These are phyloP conservation scores for Artibeus lituratus DNA, from an alignment of 2,797 vertebrate genomes.

Conservation along the genomic window DNA sequence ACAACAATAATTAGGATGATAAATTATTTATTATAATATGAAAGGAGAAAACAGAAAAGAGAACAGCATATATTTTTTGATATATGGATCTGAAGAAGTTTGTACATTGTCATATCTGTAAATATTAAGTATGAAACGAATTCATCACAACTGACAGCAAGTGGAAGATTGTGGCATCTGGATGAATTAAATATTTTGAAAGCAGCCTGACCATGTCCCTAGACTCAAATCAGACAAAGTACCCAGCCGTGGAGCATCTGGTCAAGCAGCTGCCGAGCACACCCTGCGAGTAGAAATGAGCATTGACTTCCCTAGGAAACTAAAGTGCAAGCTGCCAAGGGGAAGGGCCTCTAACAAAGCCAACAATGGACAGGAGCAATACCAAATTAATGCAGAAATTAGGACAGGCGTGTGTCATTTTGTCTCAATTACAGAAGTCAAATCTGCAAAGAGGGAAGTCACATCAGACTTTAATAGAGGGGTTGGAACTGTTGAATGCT, in stretches of 20 bases:
- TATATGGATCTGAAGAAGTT: background rate
- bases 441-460: background rate
- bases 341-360: constrained; percentile 13
- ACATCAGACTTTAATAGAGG: background rate
- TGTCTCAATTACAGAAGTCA: constrained; percentile 51
- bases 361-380: background rate
- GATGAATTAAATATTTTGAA: constrained; percentile 56
- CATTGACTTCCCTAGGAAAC: background rate
- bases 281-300: constrained; percentile 16
- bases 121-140: constrained; percentile 26
- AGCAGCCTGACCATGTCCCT: constrained; percentile 41
- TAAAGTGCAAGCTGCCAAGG: background rate
- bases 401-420: constrained; percentile 34
- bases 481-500: background rate
- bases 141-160: constrained; percentile 58
- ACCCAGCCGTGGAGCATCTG: constrained; percentile 64
- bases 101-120: background rate
- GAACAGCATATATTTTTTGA: background rate
- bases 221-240: constrained; percentile 57
- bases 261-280: constrained; percentile 48
- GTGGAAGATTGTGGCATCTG: constrained; percentile 18
- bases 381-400: constrained; percentile 33
- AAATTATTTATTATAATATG: background rate
- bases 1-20: background rate
- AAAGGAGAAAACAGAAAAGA: background rate